Evolutionary conservation across 2,113 vertebrate genomes (phyloP).

Genomic region (Numida meleagris): DNA sequence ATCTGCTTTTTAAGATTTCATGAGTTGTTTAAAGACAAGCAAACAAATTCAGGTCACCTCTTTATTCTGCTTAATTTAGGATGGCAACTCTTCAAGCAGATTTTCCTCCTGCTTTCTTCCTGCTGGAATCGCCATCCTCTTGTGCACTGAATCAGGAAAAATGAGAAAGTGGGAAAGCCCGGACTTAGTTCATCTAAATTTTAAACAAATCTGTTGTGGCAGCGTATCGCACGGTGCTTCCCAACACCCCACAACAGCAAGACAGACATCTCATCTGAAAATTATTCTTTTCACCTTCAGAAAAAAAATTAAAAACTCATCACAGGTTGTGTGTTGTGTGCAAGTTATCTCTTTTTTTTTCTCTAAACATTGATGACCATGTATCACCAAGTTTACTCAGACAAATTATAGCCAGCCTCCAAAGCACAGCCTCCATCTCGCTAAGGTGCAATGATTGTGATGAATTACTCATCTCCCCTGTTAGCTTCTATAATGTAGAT

Average conservation of each 20-base stretch:
- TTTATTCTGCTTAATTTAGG: conserved; percentile 17
- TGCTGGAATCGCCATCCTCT: neutral
- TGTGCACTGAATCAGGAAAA: neutral
- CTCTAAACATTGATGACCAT: neutral
- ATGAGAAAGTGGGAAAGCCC: neutral
- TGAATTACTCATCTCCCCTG: neutral
- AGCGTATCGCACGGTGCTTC: neutral
- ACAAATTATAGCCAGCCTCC: neutral
- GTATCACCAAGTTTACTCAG: neutral
- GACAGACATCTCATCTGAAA: neutral
- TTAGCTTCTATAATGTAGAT: neutral
- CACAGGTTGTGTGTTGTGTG: neutral
- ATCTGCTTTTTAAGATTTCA: conserved; percentile 43
- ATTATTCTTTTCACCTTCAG: neutral
- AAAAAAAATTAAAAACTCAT: neutral
- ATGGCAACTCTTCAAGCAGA: neutral
- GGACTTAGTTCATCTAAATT: neutral
- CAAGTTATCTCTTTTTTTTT: neutral
- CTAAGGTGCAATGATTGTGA: neutral
- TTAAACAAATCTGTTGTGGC: neutral
- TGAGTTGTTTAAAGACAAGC: conserved; percentile 31
- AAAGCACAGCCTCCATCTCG: neutral
- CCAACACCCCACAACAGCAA: neutral
- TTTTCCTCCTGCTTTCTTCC: neutral
- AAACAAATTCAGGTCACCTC: conserved; percentile 60